Evolutionary conservation across 2,888 invertebrate species (phyloP), one percentile per base, ranked within the genome.

Genomic region (Monopis laevigella): DNA sequence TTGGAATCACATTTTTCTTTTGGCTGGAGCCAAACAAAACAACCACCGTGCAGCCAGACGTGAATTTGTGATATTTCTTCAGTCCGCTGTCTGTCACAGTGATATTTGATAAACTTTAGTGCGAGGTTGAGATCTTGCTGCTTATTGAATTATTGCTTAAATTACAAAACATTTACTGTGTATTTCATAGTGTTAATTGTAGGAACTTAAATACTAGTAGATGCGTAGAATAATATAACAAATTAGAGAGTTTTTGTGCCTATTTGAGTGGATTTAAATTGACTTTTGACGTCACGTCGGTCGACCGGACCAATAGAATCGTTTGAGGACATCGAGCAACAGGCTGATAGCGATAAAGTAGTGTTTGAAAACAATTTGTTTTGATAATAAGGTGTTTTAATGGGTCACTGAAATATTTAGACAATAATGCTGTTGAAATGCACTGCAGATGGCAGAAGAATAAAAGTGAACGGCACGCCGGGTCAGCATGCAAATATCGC

Each of bases 381-480:
- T 50, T 50, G 56, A 57, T 18, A 26, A 51, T 49, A 46, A 58
- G 51, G 54, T 62, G 59, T 60, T 65, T 69, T 69, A 65, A 59
- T 54, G 49, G 55, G 54, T 56, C 54, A 54, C 58, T 51, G 21
- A 19, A 14, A 17, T 39, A 27, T 14, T 24, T 27, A 36, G 54
- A n/a, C 27, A 38, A 71, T 74, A 58, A 80, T 80, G 80, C 62
- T 80, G 56, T 65, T 80, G 56, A 80, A 80, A 78, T 80, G 78
- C 54, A 77, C 78, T 51, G 74, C 78, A 47, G 80, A 80, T 59
- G 80, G 80, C 53, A 69, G 75, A 56, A 64, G 73, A 50, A 77
- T 80, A 62, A 78, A 78, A 74, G 77, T 74, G 59, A 80, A 70
- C 58, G 78, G 77, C 39, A 57, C 63, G 32, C 62, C 69, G 50